Evolutionary conservation across 2,113 vertebrate genomes (phyloP).

Genomic region (Phoxinus phoxinus): DNA sequence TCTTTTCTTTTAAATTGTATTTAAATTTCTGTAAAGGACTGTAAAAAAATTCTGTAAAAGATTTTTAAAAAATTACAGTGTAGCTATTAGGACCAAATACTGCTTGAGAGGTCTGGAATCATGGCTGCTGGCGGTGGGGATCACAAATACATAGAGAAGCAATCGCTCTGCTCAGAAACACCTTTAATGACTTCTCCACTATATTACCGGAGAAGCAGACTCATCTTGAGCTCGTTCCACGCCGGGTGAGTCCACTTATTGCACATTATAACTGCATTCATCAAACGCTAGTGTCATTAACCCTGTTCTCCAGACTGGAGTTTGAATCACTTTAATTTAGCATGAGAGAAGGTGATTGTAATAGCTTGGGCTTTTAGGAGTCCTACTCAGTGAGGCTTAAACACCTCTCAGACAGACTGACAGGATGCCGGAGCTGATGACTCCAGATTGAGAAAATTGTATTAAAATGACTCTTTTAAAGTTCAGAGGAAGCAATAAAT

Average conservation of each 20-base stretch:
- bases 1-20: too few species aligned
- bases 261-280: constrained; percentile 43
- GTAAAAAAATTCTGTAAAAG: too few species aligned
- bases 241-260: constrained; percentile 40
- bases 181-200: constrained; percentile 53
- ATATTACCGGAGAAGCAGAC: constrained; percentile 21
- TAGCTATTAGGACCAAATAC: constrained; percentile 66
- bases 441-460: constrained; percentile 18
- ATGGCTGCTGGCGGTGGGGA: constrained; percentile 47
- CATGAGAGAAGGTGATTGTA: constrained; percentile 41
- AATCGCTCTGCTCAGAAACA: constrained; percentile 54
- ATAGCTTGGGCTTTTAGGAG: constrained; percentile 31
- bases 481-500: constrained; percentile 17
- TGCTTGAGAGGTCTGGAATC: constrained; percentile 59
- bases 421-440: constrained; percentile 24
- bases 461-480: constrained; percentile 27
- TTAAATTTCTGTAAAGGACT: too few species aligned
- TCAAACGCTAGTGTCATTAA: constrained; percentile 42
- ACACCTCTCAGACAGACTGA: constrained; percentile 31
- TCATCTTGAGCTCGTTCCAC: not conserved
- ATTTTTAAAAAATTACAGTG: too few species aligned
- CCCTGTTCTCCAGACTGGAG: constrained; percentile 41
- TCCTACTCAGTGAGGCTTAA: constrained; percentile 20
- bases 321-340: constrained; percentile 50
- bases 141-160: not conserved